Evolutionary conservation across 2,797 vertebrate species (phyloP).

Genomic region (Bucorvus abyssinicus): DNA sequence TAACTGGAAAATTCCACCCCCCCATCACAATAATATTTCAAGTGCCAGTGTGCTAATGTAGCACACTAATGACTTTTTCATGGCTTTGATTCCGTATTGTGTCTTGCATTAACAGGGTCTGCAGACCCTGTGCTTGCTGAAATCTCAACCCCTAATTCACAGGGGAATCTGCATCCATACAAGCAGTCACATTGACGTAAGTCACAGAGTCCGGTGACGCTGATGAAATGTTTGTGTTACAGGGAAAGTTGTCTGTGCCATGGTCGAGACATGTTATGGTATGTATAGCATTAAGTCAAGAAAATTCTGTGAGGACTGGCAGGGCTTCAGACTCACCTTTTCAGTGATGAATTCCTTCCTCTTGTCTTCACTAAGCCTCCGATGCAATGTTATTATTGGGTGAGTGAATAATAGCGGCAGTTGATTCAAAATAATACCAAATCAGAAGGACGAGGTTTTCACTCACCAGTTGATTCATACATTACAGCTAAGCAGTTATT

Average conservation of each 20-base stretch:
- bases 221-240: neutral
- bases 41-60: neutral
- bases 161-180: neutral
- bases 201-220: neutral
- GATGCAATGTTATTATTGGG: neutral
- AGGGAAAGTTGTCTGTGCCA: neutral
- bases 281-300: neutral
- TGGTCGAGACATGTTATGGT: neutral
- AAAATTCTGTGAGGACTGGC: neutral
- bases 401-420: neutral
- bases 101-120: neutral
- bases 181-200: neutral
- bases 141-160: neutral
- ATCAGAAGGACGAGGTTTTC: neutral
- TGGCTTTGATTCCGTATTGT: neutral
- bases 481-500: neutral
- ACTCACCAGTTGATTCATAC: neutral
- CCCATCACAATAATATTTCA: neutral
- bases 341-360: neutral
- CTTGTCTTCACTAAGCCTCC: constrained; percentile 7
- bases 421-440: neutral
- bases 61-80: neutral
- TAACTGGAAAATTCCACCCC: neutral
- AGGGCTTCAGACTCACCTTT: constrained; percentile 14
- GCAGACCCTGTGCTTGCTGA: neutral